Evolutionary conservation across 2,888 invertebrate genomes (phyloP).

Genomic region (Aporophyla nigra): DNA sequence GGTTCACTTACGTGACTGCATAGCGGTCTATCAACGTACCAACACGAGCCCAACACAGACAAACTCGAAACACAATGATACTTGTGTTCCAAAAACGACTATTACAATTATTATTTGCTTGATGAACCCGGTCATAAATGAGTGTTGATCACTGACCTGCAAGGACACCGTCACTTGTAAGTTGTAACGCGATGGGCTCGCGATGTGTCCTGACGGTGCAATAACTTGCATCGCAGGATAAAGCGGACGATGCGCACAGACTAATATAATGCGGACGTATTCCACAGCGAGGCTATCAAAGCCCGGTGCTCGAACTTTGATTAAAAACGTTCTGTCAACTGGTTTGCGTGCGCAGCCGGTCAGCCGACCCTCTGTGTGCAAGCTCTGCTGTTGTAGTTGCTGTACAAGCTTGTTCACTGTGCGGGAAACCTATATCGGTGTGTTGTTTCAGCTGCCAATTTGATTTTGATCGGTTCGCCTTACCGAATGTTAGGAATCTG

Average conservation of each 20-base stretch:
- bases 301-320: slow-evolving; percentile 24
- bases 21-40: too few species aligned
- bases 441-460: slow-evolving; percentile 15
- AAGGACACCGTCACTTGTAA: neutral
- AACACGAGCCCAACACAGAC: too few species aligned
- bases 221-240: neutral
- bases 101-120: neutral
- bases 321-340: slow-evolving; percentile 28
- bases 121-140: neutral
- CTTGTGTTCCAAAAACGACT: neutral
- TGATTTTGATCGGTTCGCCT: too few species aligned
- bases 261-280: slow-evolving; percentile 2
- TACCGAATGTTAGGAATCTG: too few species aligned
- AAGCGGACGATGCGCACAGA: neutral
- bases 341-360: neutral
- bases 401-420: neutral
- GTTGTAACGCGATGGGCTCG: neutral
- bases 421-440: neutral
- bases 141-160: neutral
- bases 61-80: too few species aligned
- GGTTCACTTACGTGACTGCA: too few species aligned
- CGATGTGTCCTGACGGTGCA: neutral
- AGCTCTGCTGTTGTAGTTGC: neutral
- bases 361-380: neutral
- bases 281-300: slow-evolving; percentile 11